Conservation (phyloP, 2,888 invertebrate genomes). For the Epiblema foenella region DNA sequence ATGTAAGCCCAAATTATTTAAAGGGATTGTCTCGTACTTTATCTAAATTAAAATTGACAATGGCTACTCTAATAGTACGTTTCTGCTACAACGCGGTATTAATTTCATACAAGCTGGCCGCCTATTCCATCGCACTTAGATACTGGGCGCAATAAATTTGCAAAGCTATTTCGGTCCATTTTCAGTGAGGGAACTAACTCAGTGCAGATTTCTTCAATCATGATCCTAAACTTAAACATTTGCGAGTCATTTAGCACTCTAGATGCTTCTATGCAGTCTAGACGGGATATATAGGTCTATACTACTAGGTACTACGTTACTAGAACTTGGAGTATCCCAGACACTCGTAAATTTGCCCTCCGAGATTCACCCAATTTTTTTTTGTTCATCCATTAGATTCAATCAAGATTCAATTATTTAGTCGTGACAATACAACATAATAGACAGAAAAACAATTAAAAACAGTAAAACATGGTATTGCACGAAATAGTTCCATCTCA, state of each 20-base stretch:
- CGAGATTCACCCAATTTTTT: too few species aligned
- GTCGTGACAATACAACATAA: too few species aligned
- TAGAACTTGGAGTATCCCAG: neutral
- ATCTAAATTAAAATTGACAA: slow-evolving; percentile 39
- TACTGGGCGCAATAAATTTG: slow-evolving; percentile 70
- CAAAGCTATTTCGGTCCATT: slow-evolving; percentile 66
- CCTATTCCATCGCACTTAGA: slow-evolving; percentile 71
- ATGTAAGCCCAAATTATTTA: slow-evolving; percentile 13
- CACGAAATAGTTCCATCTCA: too few species aligned
- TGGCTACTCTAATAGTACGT: slow-evolving; percentile 55
- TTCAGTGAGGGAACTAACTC: slow-evolving; percentile 52
- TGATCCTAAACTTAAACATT: slow-evolving; percentile 1
- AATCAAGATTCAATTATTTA: too few species aligned
- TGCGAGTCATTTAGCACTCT: neutral
- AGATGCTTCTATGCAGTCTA: neutral
- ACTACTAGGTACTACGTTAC: too few species aligned
- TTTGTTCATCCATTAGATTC: too few species aligned
- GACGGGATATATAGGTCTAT: neutral
- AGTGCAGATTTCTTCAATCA: slow-evolving; percentile 29
- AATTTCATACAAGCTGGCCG: slow-evolving; percentile 67
- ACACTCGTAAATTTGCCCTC: neutral
- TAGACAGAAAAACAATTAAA: too few species aligned
- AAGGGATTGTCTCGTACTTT: slow-evolving; percentile 18
- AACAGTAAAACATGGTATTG: too few species aligned
- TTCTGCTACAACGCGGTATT: slow-evolving; percentile 63